A percentile compares a stretch with the other conserved stretches of the same genome.
These are phyloP conservation scores for Neuroscelio doddi DNA, from an alignment of 2,888 invertebrate species.

Conservation along the genomic window DNA sequence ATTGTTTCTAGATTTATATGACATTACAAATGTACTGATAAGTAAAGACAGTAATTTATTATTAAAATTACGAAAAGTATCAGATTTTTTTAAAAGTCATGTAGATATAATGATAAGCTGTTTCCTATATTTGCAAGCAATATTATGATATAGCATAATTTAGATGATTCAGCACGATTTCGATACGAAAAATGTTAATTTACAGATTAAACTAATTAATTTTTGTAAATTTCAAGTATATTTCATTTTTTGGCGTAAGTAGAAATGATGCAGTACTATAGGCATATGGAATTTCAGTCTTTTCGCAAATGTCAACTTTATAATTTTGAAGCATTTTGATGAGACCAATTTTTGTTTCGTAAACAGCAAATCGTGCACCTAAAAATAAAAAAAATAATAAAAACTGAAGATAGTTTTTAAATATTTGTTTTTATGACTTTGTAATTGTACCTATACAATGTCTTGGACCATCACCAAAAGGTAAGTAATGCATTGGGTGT, in stretches of 20 bases:
- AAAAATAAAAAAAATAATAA: conserved; percentile 22
- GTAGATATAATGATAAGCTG: no score
- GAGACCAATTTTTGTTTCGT: conserved; percentile 68
- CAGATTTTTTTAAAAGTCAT: no score
- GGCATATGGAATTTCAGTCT: conserved; percentile 58
- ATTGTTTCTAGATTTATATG: no score
- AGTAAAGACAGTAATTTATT: no score
- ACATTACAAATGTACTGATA: no score
- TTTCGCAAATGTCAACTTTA: conserved; percentile 60
- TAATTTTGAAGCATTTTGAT: conserved; percentile 63
- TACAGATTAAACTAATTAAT: not conserved
- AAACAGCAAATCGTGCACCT: conserved; percentile 60
- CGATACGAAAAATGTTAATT: no score
- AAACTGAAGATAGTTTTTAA: not conserved
- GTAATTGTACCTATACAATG: conserved; percentile 57
- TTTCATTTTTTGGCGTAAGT: conserved; percentile 55
- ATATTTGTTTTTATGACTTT: not conserved
- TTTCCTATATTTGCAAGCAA: no score
- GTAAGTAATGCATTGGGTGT: conserved; percentile 53
- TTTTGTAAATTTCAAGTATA: conserved; percentile 59
- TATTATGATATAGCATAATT: no score
- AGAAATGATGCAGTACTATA: conserved; percentile 51
- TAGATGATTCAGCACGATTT: no score
- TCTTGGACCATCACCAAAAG: conserved; percentile 57
- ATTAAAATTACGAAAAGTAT: no score